These are phyloP conservation scores for Wasmannia auropunctata DNA, from an alignment of 1,140 invertebrate species.

Conservation along the genomic window DNA sequence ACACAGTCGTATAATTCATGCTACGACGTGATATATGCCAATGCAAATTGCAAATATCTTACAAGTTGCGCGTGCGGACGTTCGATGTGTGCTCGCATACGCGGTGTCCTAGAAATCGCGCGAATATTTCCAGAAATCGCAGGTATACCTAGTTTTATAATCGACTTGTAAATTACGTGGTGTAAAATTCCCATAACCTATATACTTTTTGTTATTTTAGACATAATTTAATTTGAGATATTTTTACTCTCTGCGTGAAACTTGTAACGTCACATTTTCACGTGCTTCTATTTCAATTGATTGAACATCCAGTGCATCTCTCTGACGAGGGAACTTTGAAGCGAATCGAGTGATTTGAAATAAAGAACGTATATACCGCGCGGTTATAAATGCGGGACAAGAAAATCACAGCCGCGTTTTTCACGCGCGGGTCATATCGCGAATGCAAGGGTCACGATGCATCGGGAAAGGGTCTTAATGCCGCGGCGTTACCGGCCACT, in stretches of 20 bases:
- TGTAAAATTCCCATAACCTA: neutral
- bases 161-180: neutral
- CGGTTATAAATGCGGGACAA: neutral
- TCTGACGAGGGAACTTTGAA: neutral
- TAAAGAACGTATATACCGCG: neutral
- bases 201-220: neutral
- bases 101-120: neutral
- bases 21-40: constrained; percentile 36
- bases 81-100: neutral
- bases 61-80: neutral
- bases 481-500: constrained; percentile 7
- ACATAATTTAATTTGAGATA: neutral
- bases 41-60: constrained; percentile 50
- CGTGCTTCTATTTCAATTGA: neutral
- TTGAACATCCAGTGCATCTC: neutral
- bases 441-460: constrained; percentile 31
- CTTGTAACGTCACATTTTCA: neutral
- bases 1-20: constrained; percentile 26
- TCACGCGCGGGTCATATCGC: neutral
- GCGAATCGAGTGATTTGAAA: neutral
- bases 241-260: neutral
- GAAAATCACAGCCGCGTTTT: constrained; percentile 33
- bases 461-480: constrained; percentile 16
- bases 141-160: neutral
- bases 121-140: neutral